Conservation (phyloP, 2,888 invertebrate species). For the Tridacna gigas region DNA sequence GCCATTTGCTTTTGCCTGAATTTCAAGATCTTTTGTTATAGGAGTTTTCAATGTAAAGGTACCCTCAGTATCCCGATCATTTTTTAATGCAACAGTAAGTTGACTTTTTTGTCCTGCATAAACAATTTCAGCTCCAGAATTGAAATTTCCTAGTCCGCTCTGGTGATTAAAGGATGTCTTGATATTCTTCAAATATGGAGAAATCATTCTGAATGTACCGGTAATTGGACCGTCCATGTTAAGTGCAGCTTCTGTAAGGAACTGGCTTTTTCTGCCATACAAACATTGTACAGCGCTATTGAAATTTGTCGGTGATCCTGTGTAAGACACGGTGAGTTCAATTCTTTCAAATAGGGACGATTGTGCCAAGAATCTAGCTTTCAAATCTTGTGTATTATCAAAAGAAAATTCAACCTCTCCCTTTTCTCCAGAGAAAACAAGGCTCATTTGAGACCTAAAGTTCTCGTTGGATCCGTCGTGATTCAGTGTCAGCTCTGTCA, state of each 20-base stretch:
- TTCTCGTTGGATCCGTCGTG: conserved; percentile 48
- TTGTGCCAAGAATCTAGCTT: conserved; percentile 41
- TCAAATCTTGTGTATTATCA: conserved; percentile 38
- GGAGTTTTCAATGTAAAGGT: conserved; percentile 26
- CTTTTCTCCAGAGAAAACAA: conserved; percentile 43
- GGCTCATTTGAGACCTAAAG: conserved; percentile 51
- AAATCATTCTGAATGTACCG: conserved; percentile 40
- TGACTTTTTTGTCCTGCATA: conserved; percentile 33
- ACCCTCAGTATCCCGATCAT: conserved; percentile 13
- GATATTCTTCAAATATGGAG: conserved; percentile 39
- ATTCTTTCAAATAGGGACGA: conserved; percentile 53
- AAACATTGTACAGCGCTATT: conserved; percentile 20
- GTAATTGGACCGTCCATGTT: conserved; percentile 36
- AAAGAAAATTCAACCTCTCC: conserved; percentile 54
- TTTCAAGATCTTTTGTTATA: conserved; percentile 29
- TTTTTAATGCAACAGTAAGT: conserved; percentile 8
- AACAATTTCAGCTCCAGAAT: conserved; percentile 22
- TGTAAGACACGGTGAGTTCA: conserved; percentile 29
- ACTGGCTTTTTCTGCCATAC: conserved; percentile 32
- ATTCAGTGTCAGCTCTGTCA: conserved; percentile 40
- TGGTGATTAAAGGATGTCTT: conserved; percentile 38
- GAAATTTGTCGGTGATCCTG: conserved; percentile 33
- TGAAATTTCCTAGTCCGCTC: conserved; percentile 10
- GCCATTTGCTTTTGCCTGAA: conserved; percentile 21
- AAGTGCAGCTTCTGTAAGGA: conserved; percentile 23